These are phyloP conservation scores for Takifugu ocellatus DNA, from an alignment of 2,797 vertebrate species.

Conservation along the genomic window DNA sequence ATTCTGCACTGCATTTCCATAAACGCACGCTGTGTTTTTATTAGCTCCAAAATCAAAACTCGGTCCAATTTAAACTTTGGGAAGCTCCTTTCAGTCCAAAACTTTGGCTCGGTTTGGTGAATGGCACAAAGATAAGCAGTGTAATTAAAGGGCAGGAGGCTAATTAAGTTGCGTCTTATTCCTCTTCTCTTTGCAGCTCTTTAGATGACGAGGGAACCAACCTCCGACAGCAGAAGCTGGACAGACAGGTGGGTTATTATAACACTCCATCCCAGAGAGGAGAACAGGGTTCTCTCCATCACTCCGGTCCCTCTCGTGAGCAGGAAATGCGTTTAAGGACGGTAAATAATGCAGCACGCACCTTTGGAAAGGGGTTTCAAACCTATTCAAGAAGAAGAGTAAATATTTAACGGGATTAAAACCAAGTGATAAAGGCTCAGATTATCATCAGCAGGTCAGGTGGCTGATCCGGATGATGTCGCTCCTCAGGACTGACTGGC, in stretches of 20 bases:
- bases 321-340: constrained; percentile 13
- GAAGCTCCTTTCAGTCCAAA: too few relatives aligned
- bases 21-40: too few relatives aligned
- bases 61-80: too few relatives aligned
- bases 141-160: not conserved
- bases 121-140: not conserved
- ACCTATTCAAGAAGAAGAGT: too few relatives aligned
- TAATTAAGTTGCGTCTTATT: constrained; percentile 4
- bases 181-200: constrained; percentile 77
- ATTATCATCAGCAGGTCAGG: too few relatives aligned
- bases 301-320: not conserved
- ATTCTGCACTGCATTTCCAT: not conserved
- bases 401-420: too few relatives aligned
- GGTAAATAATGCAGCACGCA: too few relatives aligned
- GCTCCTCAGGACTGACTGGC: too few relatives aligned
- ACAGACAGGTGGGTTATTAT: constrained; percentile 85
- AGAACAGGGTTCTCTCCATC: not conserved
- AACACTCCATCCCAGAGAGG: not conserved
- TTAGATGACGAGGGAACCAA: constrained; percentile 96
- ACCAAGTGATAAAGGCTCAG: too few relatives aligned
- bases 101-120: not conserved
- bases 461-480: too few relatives aligned
- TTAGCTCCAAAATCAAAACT: too few relatives aligned
- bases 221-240: constrained; percentile 96
- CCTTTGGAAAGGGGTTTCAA: too few relatives aligned